Evolutionary conservation across 1,140 invertebrate genomes (phyloP).

Genomic region (Cyphomyrmex costatus): DNA sequence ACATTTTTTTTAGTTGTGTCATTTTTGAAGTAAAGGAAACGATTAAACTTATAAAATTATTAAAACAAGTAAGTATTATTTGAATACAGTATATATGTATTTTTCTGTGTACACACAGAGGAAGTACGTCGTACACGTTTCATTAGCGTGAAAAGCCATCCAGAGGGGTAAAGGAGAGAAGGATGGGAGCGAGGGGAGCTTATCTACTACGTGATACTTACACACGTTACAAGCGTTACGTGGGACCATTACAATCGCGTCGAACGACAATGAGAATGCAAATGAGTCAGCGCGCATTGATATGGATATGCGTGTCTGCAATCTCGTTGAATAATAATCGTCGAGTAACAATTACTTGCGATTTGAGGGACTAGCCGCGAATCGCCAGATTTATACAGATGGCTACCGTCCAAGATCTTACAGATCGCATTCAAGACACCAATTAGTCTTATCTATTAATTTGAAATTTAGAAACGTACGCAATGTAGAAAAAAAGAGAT

Average conservation of each 20-base stretch:
- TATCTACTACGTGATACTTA: constrained; percentile 63
- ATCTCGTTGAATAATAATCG: constrained; percentile 61
- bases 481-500: background rate
- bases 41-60: too few relatives aligned
- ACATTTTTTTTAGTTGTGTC: too few relatives aligned
- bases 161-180: too few relatives aligned
- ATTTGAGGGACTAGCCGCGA: constrained; percentile 23
- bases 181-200: background rate
- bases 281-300: constrained; percentile 55
- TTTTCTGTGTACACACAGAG: background rate
- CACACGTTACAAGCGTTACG: constrained; percentile 46
- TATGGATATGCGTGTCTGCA: constrained; percentile 51
- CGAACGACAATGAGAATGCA: constrained; percentile 61
- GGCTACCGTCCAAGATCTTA: background rate
- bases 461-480: background rate
- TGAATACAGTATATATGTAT: too few relatives aligned
- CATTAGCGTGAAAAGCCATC: constrained; percentile 27
- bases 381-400: too few relatives aligned
- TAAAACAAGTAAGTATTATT: too few relatives aligned
- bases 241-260: constrained; percentile 51
- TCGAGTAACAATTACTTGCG: constrained; percentile 42
- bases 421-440: background rate
- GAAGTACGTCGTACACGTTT: constrained; percentile 2
- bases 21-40: too few relatives aligned
- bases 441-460: background rate